These are phyloP conservation scores for Girardinus metallicus DNA, from an alignment of 2,797 vertebrate species.

Conservation along the genomic window DNA sequence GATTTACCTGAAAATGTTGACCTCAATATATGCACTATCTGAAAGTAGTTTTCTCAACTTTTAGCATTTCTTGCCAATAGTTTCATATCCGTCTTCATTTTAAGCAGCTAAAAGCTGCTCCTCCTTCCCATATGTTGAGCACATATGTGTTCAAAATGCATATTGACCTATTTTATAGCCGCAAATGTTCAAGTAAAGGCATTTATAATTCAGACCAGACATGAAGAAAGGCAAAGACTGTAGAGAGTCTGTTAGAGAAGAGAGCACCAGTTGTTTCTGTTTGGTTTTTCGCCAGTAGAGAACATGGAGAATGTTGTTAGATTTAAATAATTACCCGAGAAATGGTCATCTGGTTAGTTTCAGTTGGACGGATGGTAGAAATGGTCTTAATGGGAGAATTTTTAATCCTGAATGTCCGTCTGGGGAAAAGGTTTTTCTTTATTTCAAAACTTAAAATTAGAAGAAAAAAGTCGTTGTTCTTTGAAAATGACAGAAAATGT, in stretches of 20 bases:
- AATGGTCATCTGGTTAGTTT: neutral
- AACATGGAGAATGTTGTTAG: neutral
- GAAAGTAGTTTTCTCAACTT: neutral
- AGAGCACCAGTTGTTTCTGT: neutral
- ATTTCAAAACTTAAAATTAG: too few relatives aligned
- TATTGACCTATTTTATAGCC: conserved; percentile 45
- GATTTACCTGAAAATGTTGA: neutral
- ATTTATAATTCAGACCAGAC: neutral
- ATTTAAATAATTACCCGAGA: neutral
- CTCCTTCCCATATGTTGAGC: conserved; percentile 53
- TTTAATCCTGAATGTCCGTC: neutral
- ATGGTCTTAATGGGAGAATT: neutral
- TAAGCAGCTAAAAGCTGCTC: neutral
- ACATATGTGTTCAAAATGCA: conserved; percentile 56
- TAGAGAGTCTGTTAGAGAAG: neutral
- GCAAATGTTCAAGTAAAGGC: conserved; percentile 17
- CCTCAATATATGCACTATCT: neutral
- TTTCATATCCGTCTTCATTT: neutral
- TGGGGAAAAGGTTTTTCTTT: neutral
- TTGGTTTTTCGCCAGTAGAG: neutral
- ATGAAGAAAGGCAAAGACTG: neutral
- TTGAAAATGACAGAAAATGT: too few relatives aligned
- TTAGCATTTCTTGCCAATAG: neutral
- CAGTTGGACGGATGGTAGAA: neutral
- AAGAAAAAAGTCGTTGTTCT: too few relatives aligned